phyloP scores from a whole-genome alignment of 2,113 vertebrate species.

The Mus pahari region DNA sequence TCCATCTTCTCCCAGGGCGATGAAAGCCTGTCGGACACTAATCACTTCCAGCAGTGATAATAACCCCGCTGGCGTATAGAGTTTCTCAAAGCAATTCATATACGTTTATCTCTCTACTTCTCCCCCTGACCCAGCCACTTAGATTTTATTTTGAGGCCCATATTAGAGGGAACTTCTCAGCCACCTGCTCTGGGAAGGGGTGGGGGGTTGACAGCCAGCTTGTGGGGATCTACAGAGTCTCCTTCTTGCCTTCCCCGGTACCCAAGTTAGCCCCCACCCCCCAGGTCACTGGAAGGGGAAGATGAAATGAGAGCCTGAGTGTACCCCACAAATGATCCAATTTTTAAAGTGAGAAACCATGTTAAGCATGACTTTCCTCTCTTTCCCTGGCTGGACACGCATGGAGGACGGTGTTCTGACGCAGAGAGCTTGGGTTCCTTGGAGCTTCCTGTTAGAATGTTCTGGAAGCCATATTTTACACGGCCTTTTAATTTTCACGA shows the following conservation, averaged over 20 bases:
- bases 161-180: not conserved
- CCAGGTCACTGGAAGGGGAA: not conserved
- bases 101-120: conserved; percentile 25
- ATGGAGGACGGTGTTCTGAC: not conserved
- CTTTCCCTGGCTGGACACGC: not conserved
- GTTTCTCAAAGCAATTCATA: conserved; percentile 69
- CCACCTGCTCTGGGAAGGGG: conserved; percentile 52
- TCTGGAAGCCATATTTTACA: not conserved
- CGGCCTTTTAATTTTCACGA: conserved; percentile 34
- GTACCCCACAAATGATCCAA: not conserved
- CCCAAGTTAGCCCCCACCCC: rapidly evolving
- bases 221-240: rapidly evolving
- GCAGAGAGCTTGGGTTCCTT: conserved; percentile 15
- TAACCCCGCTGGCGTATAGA: conserved; percentile 36
- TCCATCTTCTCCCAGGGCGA: conserved; percentile 57
- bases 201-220: not conserved
- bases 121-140: not conserved
- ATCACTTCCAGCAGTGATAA: conserved; percentile 78
- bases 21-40: conserved; percentile 63
- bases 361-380: not conserved
- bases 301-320: too few species aligned
- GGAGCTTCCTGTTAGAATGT: not conserved
- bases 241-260: rapidly evolving
- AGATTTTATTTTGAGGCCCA: conserved; percentile 36
- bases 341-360: not conserved